Percentiles rank a stretch among this genome's conserved stretches.
Evolutionary conservation across 2,888 invertebrate species (phyloP).

Genomic region (Galeruca laticollis): DNA sequence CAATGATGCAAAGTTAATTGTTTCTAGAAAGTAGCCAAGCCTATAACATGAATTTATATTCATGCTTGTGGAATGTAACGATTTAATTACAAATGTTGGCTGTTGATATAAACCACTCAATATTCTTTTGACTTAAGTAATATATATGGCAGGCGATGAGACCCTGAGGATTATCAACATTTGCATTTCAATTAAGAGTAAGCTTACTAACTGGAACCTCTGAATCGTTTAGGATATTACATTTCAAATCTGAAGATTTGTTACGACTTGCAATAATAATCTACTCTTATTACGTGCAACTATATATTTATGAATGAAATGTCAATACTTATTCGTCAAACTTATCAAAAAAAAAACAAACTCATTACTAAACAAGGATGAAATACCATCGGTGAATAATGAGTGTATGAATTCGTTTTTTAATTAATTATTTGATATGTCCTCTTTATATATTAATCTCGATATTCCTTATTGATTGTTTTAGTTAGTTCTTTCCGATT

Average conservation of each 20-base stretch:
- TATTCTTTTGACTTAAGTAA: constrained; percentile 23
- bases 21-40: too few species aligned
- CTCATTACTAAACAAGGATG: too few species aligned
- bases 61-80: constrained; percentile 15
- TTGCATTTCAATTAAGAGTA: constrained; percentile 25
- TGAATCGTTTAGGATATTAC: not conserved
- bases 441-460: too few species aligned
- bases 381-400: too few species aligned
- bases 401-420: too few species aligned
- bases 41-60: not conserved
- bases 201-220: constrained; percentile 6
- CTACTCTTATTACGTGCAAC: not conserved
- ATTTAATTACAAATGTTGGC: constrained; percentile 25
- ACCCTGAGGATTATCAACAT: constrained; percentile 17
- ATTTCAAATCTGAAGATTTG: constrained; percentile 7
- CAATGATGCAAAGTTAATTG: too few species aligned
- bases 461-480: too few species aligned
- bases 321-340: too few species aligned
- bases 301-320: too few species aligned
- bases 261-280: not conserved
- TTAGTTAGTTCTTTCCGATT: too few species aligned
- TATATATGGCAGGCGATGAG: constrained; percentile 12
- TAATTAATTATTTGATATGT: too few species aligned
- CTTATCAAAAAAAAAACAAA: too few species aligned
- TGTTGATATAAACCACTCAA: constrained; percentile 23